Percentiles rank a stretch among this genome's conserved stretches.
phyloP scores from a whole-genome alignment of 2,797 vertebrate species.

The Chaunax sp. region DNA sequence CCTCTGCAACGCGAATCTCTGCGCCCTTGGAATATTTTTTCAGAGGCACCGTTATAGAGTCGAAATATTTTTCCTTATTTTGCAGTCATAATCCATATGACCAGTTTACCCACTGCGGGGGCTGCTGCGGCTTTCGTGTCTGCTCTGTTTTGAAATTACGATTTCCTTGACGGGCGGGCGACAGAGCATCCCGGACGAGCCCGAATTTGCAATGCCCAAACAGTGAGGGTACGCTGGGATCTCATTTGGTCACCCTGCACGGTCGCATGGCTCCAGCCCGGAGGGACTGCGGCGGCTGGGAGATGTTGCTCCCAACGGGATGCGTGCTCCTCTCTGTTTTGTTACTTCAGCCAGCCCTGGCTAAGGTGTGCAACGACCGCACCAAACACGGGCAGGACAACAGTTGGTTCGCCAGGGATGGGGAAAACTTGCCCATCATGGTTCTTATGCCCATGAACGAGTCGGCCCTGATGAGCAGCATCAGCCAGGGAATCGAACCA shows the following conservation, averaged over 20 bases:
- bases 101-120: constrained; percentile 69
- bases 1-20: constrained; percentile 48
- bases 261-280: constrained; percentile 86
- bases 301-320: constrained; percentile 82
- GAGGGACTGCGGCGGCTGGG: constrained; percentile 82
- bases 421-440: constrained; percentile 87
- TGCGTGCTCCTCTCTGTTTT: constrained; percentile 81
- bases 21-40: constrained; percentile 75
- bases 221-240: constrained; percentile 77
- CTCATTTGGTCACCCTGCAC: constrained; percentile 74
- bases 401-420: constrained; percentile 83
- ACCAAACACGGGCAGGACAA: constrained; percentile 85
- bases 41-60: constrained; percentile 34
- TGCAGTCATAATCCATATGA: constrained; percentile 33
- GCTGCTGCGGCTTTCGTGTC: constrained; percentile 64
- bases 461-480: constrained; percentile 87
- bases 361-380: constrained; percentile 87
- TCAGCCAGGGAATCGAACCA: constrained; percentile 87
- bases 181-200: constrained; percentile 71
- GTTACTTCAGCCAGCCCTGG: constrained; percentile 75
- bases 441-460: constrained; percentile 90
- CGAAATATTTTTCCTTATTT: constrained; percentile 43
- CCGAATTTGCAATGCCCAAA: constrained; percentile 75
- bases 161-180: constrained; percentile 58
- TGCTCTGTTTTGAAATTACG: constrained; percentile 33